Conservation (phyloP, 1,140 invertebrate species). For the Cylas formicarius region DNA sequence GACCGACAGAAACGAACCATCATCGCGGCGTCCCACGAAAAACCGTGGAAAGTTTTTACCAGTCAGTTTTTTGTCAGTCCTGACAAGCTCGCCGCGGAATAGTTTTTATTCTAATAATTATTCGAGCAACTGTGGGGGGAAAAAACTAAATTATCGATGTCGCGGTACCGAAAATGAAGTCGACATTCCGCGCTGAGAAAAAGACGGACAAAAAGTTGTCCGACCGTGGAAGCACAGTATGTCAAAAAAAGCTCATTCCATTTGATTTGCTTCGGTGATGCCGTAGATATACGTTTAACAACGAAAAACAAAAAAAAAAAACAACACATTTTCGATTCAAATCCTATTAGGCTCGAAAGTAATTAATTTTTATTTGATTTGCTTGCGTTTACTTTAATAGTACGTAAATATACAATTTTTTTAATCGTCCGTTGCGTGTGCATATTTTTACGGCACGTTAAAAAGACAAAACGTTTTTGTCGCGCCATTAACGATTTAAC, state of each 20-base stretch:
- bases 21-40: constrained; percentile 26
- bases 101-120: constrained; percentile 35
- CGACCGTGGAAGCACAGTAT: constrained; percentile 5
- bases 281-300: constrained; percentile 7
- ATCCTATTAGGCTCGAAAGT: too few species aligned
- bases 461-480: constrained; percentile 16
- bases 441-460: constrained; percentile 16
- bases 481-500: constrained; percentile 19
- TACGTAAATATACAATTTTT: too few species aligned
- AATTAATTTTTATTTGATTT: too few species aligned
- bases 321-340: constrained; percentile 8
- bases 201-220: constrained; percentile 26
- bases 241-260: background rate
- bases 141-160: constrained; percentile 37
- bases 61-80: constrained; percentile 27
- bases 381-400: too few species aligned
- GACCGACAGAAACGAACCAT: background rate
- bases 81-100: constrained; percentile 35
- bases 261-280: background rate
- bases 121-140: constrained; percentile 24
- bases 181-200: constrained; percentile 29
- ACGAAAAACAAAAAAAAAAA: constrained; percentile 7
- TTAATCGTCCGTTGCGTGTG: constrained; percentile 17
- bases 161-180: constrained; percentile 32
- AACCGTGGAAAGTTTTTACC: constrained; percentile 36